Evolutionary conservation across 64 coral and sea anemone genomes (phyloP).

Genomic region (Montipora sp.): DNA sequence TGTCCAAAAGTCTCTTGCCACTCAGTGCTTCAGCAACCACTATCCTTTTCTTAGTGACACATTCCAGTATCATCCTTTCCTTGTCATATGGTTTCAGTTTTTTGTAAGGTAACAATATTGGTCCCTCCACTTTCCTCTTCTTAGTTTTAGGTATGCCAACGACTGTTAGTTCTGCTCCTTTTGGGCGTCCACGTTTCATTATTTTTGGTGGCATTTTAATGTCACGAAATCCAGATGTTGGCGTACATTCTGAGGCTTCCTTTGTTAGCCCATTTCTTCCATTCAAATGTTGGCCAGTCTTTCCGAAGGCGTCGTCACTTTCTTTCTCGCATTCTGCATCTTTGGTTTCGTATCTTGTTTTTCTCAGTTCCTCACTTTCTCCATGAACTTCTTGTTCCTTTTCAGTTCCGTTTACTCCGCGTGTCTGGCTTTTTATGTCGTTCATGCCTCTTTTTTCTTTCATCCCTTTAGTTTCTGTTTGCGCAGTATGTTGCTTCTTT

Average conservation of each 20-base stretch:
- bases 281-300: background rate
- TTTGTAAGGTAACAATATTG: constrained; percentile 49
- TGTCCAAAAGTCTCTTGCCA: background rate
- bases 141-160: constrained; percentile 55
- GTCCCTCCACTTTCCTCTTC: constrained; percentile 27
- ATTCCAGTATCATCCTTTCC: background rate
- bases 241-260: background rate
- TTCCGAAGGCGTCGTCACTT: background rate
- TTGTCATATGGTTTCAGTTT: constrained; percentile 29
- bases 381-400: background rate
- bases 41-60: background rate
- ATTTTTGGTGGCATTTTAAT: constrained; percentile 74
- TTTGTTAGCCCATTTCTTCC: background rate
- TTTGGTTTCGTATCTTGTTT: background rate
- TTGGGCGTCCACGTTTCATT: constrained; percentile 51
- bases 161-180: constrained; percentile 68
- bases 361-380: background rate
- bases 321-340: background rate
- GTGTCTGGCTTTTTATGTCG: background rate
- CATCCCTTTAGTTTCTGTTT: background rate
- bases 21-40: background rate
- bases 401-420: background rate
- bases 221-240: background rate
- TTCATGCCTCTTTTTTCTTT: background rate
- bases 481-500: background rate